Conservation (phyloP, 64 coral and sea anemone genomes). For the Stichodactyla helianthus region DNA sequence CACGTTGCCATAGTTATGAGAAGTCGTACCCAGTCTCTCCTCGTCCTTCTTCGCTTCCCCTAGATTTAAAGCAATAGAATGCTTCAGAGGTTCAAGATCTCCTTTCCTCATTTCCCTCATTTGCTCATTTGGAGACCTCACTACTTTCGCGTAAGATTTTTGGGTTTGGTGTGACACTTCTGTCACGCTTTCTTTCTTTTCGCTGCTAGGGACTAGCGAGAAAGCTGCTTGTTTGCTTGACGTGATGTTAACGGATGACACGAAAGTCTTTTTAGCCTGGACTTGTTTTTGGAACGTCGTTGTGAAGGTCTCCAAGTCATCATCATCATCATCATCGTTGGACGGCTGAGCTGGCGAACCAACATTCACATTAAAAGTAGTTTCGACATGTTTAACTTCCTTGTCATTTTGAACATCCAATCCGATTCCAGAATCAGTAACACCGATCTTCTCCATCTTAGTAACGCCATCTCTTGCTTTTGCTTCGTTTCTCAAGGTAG, state of each 20-base stretch:
- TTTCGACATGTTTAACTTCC: neutral
- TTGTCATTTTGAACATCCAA: neutral
- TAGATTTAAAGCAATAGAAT: neutral
- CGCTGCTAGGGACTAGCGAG: neutral
- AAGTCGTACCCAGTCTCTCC: neutral
- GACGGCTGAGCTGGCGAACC: neutral
- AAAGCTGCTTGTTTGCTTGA: neutral
- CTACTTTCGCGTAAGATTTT: neutral
- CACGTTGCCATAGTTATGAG: neutral
- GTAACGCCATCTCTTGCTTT: neutral
- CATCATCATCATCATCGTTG: slow-evolving; percentile 14
- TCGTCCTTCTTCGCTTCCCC: neutral
- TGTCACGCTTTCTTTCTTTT: neutral
- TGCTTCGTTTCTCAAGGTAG: neutral
- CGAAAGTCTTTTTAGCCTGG: slow-evolving; percentile 8
- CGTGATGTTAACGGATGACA: slow-evolving; percentile 11
- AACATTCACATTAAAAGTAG: neutral
- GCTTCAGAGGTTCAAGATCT: neutral
- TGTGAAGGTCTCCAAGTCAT: slow-evolving; percentile 22
- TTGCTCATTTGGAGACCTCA: neutral
- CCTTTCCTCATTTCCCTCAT: neutral
- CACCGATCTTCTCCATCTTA: neutral
- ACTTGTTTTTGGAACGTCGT: slow-evolving; percentile 17
- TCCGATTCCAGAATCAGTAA: slow-evolving; percentile 8
- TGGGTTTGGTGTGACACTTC: neutral